Percentiles rank a stretch among this genome's conserved stretches.
These are phyloP conservation scores for Fissipunctia ypsillon DNA, from an alignment of 2,888 invertebrate genomes.

Conservation along the genomic window DNA sequence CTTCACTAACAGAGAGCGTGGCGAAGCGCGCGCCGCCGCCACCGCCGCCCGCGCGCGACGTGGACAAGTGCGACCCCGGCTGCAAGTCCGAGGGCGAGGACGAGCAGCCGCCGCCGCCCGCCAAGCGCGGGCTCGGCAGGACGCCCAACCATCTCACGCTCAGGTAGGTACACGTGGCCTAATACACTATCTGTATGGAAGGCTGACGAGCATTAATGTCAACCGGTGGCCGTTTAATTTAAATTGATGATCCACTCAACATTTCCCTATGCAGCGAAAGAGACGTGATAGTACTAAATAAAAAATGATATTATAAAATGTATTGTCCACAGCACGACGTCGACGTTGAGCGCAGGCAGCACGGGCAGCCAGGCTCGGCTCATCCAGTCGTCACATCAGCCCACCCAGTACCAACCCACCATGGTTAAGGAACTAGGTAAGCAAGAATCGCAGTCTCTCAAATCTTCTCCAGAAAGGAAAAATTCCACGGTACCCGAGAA, in stretches of 20 bases:
- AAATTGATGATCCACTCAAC: neutral
- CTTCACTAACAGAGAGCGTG: slow-evolving; percentile 72
- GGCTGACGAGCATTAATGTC: neutral
- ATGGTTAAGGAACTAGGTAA: slow-evolving; percentile 97
- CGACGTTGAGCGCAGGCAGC: slow-evolving; percentile 97
- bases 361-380: slow-evolving; percentile 98
- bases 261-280: neutral
- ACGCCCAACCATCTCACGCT: slow-evolving; percentile 98
- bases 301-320: too few species aligned
- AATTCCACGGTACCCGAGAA: slow-evolving; percentile 77
- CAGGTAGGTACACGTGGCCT: slow-evolving; percentile 89
- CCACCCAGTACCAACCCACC: slow-evolving; percentile 97
- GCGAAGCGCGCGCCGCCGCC: slow-evolving; percentile 80
- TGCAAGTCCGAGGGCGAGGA: slow-evolving; percentile 97
- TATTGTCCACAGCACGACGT: slow-evolving; percentile 94
- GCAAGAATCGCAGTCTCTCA: slow-evolving; percentile 90
- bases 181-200: neutral
- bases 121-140: slow-evolving; percentile 94
- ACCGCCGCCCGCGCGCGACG: slow-evolving; percentile 80
- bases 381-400: slow-evolving; percentile 98
- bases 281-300: neutral
- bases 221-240: neutral
- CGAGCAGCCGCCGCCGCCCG: slow-evolving; percentile 92
- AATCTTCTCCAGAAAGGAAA: slow-evolving; percentile 88
- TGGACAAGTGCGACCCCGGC: slow-evolving; percentile 91